Base-by-base conservation (phyloP, 1,140 invertebrate genomes). In the Halesus radiatus region DNA sequence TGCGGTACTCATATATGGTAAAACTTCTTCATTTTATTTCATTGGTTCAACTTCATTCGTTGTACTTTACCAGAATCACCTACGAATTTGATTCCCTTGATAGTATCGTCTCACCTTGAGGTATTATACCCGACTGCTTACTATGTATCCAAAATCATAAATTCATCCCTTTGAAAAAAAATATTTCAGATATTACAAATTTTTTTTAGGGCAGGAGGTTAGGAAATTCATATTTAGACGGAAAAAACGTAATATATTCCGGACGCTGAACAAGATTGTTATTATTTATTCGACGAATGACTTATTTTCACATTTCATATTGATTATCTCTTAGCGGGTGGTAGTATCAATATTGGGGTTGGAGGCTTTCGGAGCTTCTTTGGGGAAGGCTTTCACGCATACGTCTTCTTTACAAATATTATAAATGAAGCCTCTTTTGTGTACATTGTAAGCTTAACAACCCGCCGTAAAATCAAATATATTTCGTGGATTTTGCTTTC, bases 371-470 rank as follows among this genome's bases (percentile, higher is more conserved):
- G 1, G 23, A 45, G 37, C 37, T 45, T 45, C 37, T 45, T 45
- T 13, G 10, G 37, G 16, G 29, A n/a, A 29, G 29, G 22, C 62
- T 66, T 66, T 66, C 62, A 66, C 22, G 32, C 22, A 26, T 60
- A 60, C 62, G 22, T 66, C 62, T 32, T 66, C 62, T 26, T 66
- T 66, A 66, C 62, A 66, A 66, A 66, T 66, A 66, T 66, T 66
- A 26, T 66, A 66, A 66, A 66, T 66, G 62, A 66, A 66, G 22
- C 62, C 26, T 32, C 62, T 29, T 29, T 66, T 66, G 8, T 23
- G 23, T 60, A 60, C 23, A 23, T 60, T 22, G 18, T 60, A 23
- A 20, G 56, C 18, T 23, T 60, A 60, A 13, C 56, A 60, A 23
- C 20, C 56, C 23, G 3, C 56, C 56, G 10, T 7, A 60, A 60